A percentile compares a stretch with the other conserved stretches of the same genome.
phyloP scores from a whole-genome alignment of 2,888 invertebrate genomes.

The Rhamnusium bicolor region DNA sequence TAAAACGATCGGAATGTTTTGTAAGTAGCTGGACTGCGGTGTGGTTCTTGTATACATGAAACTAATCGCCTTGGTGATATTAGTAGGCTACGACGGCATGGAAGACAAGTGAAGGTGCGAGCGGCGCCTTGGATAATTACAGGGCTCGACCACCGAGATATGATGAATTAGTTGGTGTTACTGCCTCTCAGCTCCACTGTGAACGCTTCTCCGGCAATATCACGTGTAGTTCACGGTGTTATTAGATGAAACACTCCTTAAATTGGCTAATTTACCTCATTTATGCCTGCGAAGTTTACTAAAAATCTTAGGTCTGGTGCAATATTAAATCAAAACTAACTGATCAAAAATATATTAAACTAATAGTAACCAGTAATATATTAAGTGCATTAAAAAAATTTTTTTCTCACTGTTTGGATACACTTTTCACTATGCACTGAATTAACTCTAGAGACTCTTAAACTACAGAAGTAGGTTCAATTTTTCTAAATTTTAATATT shows the following conservation, averaged over 20 bases:
- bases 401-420: no score
- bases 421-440: no score
- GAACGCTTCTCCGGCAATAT: slow-evolving; percentile 37
- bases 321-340: slow-evolving; percentile 1
- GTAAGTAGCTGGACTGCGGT: slow-evolving; percentile 18
- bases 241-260: slow-evolving; percentile 20
- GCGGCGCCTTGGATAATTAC: slow-evolving; percentile 69
- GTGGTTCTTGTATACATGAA: slow-evolving; percentile 41
- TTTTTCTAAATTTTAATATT: no score
- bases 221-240: slow-evolving; percentile 5
- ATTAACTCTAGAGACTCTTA: no score
- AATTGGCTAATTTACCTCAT: slow-evolving; percentile 26
- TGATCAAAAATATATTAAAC: background rate
- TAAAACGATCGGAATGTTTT: slow-evolving; percentile 25
- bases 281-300: slow-evolving; percentile 11
- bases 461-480: no score
- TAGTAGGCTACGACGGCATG: slow-evolving; percentile 60
- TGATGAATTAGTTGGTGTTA: slow-evolving; percentile 70
- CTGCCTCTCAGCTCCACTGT: slow-evolving; percentile 56
- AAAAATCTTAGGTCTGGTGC: background rate
- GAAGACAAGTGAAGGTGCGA: slow-evolving; percentile 65
- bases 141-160: slow-evolving; percentile 67
- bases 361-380: background rate
- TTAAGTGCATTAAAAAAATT: no score
- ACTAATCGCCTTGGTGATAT: slow-evolving; percentile 61